A percentile compares a stretch with the other conserved stretches of the same genome.
Evolutionary conservation across 2,888 invertebrate genomes (phyloP).

Genomic region (Noctua fimbriata): DNA sequence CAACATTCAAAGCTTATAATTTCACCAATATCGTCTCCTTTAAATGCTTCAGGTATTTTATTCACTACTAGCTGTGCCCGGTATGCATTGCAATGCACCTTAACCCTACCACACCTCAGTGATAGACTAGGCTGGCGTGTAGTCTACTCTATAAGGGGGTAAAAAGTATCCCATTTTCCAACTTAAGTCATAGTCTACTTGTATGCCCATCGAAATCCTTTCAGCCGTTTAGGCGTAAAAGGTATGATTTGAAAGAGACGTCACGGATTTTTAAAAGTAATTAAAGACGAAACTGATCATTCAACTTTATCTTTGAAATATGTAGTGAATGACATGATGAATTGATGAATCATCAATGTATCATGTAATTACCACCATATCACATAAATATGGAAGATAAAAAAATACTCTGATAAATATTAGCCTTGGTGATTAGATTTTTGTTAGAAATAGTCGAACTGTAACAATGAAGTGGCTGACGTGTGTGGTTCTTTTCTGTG

Average conservation of each 20-base stretch:
- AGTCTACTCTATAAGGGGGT: background rate
- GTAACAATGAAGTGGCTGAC: slow-evolving; percentile 28
- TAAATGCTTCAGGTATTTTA: too few relatives aligned
- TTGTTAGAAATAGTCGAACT: background rate
- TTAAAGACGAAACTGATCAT: background rate
- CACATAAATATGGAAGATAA: background rate
- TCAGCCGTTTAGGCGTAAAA: background rate
- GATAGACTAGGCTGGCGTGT: too few relatives aligned
- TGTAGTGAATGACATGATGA: background rate
- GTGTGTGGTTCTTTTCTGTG: slow-evolving; percentile 19
- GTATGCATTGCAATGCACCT: too few relatives aligned
- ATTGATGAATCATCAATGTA: background rate
- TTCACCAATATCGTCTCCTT: too few relatives aligned
- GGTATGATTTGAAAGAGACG: background rate
- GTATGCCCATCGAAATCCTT: background rate
- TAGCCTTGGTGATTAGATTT: background rate
- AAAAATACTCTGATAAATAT: background rate
- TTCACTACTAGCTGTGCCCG: too few relatives aligned
- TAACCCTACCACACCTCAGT: too few relatives aligned
- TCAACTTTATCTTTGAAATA: background rate
- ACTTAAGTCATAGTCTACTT: background rate
- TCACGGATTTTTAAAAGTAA: background rate
- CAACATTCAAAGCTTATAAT: too few relatives aligned
- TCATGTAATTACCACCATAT: background rate
- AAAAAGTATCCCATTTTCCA: background rate